These are phyloP conservation scores for Accipiter superciliosus DNA, from an alignment of 2,797 vertebrate genomes.

Conservation along the genomic window DNA sequence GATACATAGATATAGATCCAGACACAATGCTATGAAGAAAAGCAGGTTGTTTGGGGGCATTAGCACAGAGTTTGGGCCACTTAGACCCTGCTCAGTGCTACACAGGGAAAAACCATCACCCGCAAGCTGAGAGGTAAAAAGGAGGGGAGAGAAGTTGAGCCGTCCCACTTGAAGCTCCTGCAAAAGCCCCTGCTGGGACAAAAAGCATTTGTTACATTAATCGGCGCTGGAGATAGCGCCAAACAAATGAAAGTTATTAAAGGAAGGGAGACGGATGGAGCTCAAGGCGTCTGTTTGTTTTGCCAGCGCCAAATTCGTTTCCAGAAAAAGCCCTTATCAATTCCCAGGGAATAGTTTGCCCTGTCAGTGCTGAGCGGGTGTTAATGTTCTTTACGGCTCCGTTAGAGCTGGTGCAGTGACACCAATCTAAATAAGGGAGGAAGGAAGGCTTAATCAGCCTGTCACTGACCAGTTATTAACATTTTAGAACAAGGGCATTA, in stretches of 20 bases:
- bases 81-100: background rate
- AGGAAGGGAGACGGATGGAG: slow-evolving; percentile 61
- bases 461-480: slow-evolving; percentile 77
- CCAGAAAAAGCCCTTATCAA: slow-evolving; percentile 70
- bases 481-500: slow-evolving; percentile 73
- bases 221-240: slow-evolving; percentile 26
- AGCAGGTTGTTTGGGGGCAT: background rate
- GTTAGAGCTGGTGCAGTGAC: slow-evolving; percentile 46
- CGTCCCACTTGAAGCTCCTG: background rate
- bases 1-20: background rate
- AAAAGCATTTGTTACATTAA: slow-evolving; percentile 60
- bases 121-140: background rate
- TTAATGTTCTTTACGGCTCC: slow-evolving; percentile 69
- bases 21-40: background rate
- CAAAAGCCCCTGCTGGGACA: slow-evolving; percentile 13
- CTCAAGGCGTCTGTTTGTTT: slow-evolving; percentile 61
- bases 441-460: slow-evolving; percentile 73
- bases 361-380: slow-evolving; percentile 38
- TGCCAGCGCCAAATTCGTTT: slow-evolving; percentile 65
- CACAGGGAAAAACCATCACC: background rate
- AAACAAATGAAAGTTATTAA: slow-evolving; percentile 74
- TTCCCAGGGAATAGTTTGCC: slow-evolving; percentile 65
- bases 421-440: slow-evolving; percentile 73
- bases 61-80: background rate
- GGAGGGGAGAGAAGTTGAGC: background rate